Evolutionary conservation across 1,140 invertebrate species (phyloP).

Genomic region (Colletes latitarsis): DNA sequence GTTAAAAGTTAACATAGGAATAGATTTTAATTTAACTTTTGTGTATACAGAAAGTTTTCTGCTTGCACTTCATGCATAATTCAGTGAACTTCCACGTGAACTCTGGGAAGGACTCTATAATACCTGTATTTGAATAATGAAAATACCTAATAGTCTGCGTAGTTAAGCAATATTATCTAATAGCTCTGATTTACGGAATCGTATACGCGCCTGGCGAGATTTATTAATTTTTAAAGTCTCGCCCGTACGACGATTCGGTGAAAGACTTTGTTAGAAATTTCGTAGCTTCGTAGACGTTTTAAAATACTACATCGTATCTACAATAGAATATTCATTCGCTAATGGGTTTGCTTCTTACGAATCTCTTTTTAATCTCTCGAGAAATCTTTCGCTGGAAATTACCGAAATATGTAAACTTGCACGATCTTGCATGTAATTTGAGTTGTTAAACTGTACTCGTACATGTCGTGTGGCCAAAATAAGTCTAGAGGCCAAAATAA

Average conservation of each 20-base stretch:
- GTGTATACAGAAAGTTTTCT: conserved; percentile 39
- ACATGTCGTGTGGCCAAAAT: too few relatives aligned
- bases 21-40: conserved; percentile 61
- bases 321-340: conserved; percentile 5
- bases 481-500: too few relatives aligned
- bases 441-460: too few relatives aligned
- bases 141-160: conserved; percentile 31
- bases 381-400: background rate
- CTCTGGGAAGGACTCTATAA: conserved; percentile 23
- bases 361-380: background rate
- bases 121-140: conserved; percentile 40
- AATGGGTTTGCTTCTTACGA: background rate
- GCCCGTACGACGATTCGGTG: background rate
- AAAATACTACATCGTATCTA: background rate
- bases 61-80: conserved; percentile 52
- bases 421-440: conserved; percentile 2
- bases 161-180: conserved; percentile 28
- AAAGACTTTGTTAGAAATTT: background rate
- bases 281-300: background rate
- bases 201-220: background rate
- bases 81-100: conserved; percentile 43
- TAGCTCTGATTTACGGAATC: conserved; percentile 36
- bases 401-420: background rate
- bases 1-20: conserved; percentile 36
- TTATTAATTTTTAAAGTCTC: background rate